Base-by-base conservation (phyloP, 2,113 vertebrate genomes). In the Ceyx margarethae region DNA sequence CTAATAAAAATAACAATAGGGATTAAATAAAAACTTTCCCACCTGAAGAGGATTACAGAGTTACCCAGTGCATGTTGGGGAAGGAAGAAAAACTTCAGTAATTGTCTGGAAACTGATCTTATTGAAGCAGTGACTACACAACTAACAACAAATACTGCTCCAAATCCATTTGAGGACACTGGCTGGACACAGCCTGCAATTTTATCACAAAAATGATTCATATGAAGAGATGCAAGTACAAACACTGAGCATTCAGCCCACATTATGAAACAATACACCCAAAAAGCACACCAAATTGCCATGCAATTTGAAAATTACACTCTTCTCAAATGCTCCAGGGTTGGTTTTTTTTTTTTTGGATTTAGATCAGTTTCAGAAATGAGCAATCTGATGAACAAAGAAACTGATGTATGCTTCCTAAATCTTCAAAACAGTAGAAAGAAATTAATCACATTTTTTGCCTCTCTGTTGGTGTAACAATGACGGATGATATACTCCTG, bases 361-460 rank as follows among this genome's bases (percentile, higher is more conserved):
- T 85, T 58, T 31, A 35, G 58, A 65, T 51, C 28, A 35, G 15
- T 74, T 88, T 95, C 78, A 95, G 90, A 96, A 93, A 95, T 81
- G 35, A 96, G 86, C 85, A 93, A 84, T 87, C 85, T 96, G 82
- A 94, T 94, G 82, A 96, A 85, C 64, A 91, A 90, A 90, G 90
- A 97, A 94, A 76, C 33, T 96, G 95, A 97, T 94, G 77, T 62
- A 97, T 96, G 64, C 74, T 87, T 96, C 82, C 79, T 51, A 96
- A 97, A 96, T 93, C 95, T 92, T 88, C 78, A 77, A 94, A 96
- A 92, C n/a, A 85, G 67, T 69, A 90, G 84, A 97, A 95, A 94
- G 78, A 95, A 96, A 97, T 97, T 96, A 97, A 96, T 97, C 96
- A 96, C 46, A 56, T 94, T 97, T 97, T 94, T 94, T 96, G 93